A percentile compares a stretch with the other conserved stretches of the same genome.
These are phyloP conservation scores for Lucifuga dentata DNA, from an alignment of 2,113 vertebrate species.

Conservation along the genomic window DNA sequence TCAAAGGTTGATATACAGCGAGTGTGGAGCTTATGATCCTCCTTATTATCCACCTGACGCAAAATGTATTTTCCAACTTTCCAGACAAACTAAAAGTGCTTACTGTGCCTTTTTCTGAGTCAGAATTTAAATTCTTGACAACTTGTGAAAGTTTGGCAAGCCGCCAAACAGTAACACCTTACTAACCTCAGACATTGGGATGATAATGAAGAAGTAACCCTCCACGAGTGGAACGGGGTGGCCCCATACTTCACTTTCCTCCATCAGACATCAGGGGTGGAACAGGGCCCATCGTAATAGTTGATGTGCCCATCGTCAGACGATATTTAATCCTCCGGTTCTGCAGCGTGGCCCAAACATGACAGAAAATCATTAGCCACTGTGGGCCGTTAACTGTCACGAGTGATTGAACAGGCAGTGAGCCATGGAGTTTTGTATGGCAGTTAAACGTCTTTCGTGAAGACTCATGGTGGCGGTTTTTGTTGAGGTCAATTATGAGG, in stretches of 20 bases:
- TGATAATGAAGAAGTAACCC: constrained; percentile 33
- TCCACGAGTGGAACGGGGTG: constrained; percentile 20
- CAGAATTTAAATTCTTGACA: constrained; percentile 21
- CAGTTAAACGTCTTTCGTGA: constrained; percentile 77
- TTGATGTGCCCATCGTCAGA: constrained; percentile 79
- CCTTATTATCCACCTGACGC: constrained; percentile 1
- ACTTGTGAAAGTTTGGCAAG: constrained; percentile 13
- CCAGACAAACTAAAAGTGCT: background rate
- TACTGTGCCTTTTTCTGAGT: constrained; percentile 2
- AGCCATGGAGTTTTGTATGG: constrained; percentile 78
- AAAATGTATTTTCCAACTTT: constrained; percentile 13
- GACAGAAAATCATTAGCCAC: constrained; percentile 87
- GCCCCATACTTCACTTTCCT: constrained; percentile 56
- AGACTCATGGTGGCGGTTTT: constrained; percentile 58
- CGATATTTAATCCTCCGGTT: constrained; percentile 82
- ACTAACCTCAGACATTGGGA: constrained; percentile 22
- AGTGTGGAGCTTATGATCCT: background rate
- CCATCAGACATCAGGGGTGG: constrained; percentile 34
- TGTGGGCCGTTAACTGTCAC: constrained; percentile 83
- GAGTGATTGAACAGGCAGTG: constrained; percentile 84
- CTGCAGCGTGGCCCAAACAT: constrained; percentile 74
- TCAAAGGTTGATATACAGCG: background rate
- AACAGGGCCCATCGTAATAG: constrained; percentile 64
- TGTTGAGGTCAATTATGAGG: constrained; percentile 78
- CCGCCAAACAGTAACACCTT: constrained; percentile 15